Evolutionary conservation across 2,888 invertebrate genomes (phyloP), one percentile per base, ranked within the genome.

Genomic region (Agriopis marginaria): DNA sequence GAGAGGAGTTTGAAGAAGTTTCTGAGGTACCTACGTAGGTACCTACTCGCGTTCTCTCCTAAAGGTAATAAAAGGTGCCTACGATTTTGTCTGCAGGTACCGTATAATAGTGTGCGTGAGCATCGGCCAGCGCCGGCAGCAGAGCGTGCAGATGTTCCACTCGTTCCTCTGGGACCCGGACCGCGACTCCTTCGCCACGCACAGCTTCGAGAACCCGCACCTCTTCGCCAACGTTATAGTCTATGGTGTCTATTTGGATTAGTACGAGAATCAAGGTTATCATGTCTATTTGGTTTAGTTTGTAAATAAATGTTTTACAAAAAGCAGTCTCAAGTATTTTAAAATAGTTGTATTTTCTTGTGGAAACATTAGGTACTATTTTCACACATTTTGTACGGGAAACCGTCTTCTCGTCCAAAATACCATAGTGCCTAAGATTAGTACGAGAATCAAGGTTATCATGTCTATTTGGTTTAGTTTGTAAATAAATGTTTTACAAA

Each of bases 201-300:
- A 95, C 77, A 92, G 93, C 49, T 95, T 94, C 80, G 96, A 97
- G 84, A 96, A 96, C 79, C 94, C 95, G 70, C 94, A 95, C 70
- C 93, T 96, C 66, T 95, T 95, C 81, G 96, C 95, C 23, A 94
- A 95, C 78, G 96, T 95, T 42, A 93, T 95, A 60, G 96, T 96
- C 67, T 96, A 96, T 82, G 97, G 96, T 40, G 83, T 96, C 61
- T 97, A 97, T 86, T 96, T 95, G 78, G 97, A 97, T 87, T 97
- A 90, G 95, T 70, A 65, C 17, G 1, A 54, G 9, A 53, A 50
- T 54, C 59, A 51, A 39, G 39, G 0, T 54, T 54, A 7, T 39
- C 39, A 7, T 3, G n/a, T 5, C 14, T 7, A 8, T 14, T 9
- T 50, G 17, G n/a, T n/a, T 42, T 7, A 42, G 42, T 32, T 32